Conservation (phyloP, 2,888 invertebrate genomes). For the Aplocera efformata region DNA sequence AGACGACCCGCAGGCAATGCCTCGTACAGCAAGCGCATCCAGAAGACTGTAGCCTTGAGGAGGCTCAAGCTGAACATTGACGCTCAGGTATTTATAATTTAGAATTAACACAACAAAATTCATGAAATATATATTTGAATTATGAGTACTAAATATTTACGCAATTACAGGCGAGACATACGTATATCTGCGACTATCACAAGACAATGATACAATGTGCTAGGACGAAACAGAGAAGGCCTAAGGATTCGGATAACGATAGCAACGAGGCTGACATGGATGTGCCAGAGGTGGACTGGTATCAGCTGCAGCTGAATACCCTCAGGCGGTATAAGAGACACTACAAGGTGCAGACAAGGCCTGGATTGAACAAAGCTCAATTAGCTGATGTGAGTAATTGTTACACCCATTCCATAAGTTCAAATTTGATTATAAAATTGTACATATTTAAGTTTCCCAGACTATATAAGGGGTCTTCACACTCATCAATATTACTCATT, state of each 20-base stretch:
- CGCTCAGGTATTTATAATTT: slow-evolving; percentile 59
- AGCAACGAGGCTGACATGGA: slow-evolving; percentile 96
- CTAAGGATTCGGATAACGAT: slow-evolving; percentile 96
- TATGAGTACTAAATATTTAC: slow-evolving; percentile 10
- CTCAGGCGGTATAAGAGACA: slow-evolving; percentile 95
- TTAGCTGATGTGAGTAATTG: slow-evolving; percentile 91
- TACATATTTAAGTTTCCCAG: too few relatives aligned
- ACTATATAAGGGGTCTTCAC: too few relatives aligned
- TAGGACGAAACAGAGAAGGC: slow-evolving; percentile 90
- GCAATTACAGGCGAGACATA: slow-evolving; percentile 89
- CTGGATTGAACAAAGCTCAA: slow-evolving; percentile 96
- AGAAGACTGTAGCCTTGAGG: slow-evolving; percentile 95
- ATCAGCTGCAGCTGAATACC: slow-evolving; percentile 96
- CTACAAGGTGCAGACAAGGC: slow-evolving; percentile 94
- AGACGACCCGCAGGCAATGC: slow-evolving; percentile 95
- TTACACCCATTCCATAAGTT: too few relatives aligned
- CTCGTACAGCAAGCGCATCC: slow-evolving; percentile 97
- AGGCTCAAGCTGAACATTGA: slow-evolving; percentile 94
- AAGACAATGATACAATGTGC: slow-evolving; percentile 97
- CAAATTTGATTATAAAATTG: too few relatives aligned
- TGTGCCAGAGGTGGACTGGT: slow-evolving; percentile 95
- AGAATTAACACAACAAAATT: slow-evolving; percentile 17
- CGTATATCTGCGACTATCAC: slow-evolving; percentile 98
- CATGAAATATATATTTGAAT: slow-evolving; percentile 16
- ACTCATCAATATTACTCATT: too few relatives aligned